phyloP scores from a whole-genome alignment of 2,113 vertebrate species.

The Micronisus gabar region DNA sequence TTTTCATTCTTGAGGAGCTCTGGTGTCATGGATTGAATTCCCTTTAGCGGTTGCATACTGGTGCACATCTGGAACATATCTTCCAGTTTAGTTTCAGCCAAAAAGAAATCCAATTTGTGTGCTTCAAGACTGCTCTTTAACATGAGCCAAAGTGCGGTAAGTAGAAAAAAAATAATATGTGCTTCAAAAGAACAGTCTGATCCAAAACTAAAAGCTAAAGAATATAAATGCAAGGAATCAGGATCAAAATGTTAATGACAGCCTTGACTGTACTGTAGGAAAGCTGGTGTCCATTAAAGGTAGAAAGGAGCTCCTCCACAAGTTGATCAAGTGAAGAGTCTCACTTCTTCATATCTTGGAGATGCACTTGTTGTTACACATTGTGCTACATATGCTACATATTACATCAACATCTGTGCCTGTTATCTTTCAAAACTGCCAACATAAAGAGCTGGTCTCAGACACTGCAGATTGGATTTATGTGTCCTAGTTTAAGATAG shows the following conservation, averaged over 20 bases:
- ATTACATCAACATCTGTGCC: not conserved
- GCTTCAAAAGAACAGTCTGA: not conserved
- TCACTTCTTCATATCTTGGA: not conserved
- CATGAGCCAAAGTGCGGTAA: not conserved
- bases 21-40: not conserved
- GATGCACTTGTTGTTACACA: not conserved
- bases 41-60: not conserved
- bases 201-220: not conserved
- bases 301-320: not conserved
- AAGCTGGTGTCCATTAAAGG: not conserved
- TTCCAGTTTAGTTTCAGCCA: not conserved
- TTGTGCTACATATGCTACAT: not conserved
- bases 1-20: not conserved
- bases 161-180: not conserved
- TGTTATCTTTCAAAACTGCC: not conserved
- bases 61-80: not conserved
- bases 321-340: not conserved
- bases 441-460: not conserved
- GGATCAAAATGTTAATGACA: not conserved
- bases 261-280: not conserved
- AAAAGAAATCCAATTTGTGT: not conserved
- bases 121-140: not conserved
- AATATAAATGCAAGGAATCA: not conserved
- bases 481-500: not conserved
- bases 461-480: not conserved